phyloP scores from a whole-genome alignment of 2,113 vertebrate genomes.

The Takifugu flavidus region DNA sequence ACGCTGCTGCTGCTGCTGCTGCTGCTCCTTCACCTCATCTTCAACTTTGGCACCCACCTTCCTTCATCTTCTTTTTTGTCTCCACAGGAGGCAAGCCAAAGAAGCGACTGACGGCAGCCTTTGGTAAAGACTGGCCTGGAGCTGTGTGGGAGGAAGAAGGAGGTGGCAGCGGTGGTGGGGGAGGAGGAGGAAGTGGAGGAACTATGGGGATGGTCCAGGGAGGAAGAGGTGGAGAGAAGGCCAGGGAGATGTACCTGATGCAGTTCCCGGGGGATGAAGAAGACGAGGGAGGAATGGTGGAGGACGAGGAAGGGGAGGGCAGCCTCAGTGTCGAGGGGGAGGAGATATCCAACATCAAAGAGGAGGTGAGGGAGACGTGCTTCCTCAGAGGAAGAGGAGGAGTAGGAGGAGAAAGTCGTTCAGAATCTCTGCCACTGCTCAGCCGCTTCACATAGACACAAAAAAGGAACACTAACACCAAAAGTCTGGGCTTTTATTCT shows the following conservation, averaged over 20 bases:
- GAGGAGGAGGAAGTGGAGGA: conserved; percentile 48
- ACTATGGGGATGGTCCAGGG: conserved; percentile 49
- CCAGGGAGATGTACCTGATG: conserved; percentile 73
- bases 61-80: conserved; percentile 35
- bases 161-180: conserved; percentile 26
- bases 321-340: conserved; percentile 71
- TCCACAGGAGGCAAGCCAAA: conserved; percentile 75
- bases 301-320: conserved; percentile 73
- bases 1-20: conserved; percentile 23
- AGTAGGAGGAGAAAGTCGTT: conserved; percentile 62
- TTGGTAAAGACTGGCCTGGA: conserved; percentile 73
- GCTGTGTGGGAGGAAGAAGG: conserved; percentile 75
- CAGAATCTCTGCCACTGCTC: conserved; percentile 47
- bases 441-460: conserved; percentile 28
- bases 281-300: conserved; percentile 64
- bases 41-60: conserved; percentile 8
- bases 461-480: conserved; percentile 5
- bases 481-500: conserved; percentile 23
- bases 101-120: conserved; percentile 58
- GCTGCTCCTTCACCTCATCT: conserved; percentile 28
- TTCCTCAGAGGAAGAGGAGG: conserved; percentile 54
- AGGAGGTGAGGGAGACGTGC: conserved; percentile 76
- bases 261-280: conserved; percentile 72
- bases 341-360: conserved; percentile 78
- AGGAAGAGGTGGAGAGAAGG: conserved; percentile 64